Conservation (phyloP, 2,113 vertebrate genomes). For the Dasypus novemcinctus region DNA sequence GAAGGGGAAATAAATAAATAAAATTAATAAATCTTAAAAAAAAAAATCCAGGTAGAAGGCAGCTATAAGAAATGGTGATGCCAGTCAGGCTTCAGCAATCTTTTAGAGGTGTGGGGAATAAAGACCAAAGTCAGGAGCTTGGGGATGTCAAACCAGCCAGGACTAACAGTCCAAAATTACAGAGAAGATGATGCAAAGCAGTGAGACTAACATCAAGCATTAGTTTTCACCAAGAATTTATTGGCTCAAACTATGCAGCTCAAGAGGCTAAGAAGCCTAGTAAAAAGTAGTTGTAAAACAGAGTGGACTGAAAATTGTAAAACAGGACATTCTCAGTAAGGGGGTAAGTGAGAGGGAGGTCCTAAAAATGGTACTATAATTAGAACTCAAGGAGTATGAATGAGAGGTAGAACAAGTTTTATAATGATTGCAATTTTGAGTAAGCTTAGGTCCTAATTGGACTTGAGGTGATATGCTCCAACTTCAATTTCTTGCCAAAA, state of each 20-base stretch:
- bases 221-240: neutral
- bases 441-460: neutral
- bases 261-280: neutral
- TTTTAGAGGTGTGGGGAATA: neutral
- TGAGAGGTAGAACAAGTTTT: neutral
- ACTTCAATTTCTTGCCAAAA: neutral
- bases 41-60: too few species aligned
- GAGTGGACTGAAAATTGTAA: neutral
- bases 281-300: neutral
- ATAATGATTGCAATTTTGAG: neutral
- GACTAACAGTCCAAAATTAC: neutral
- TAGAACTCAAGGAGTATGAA: neutral
- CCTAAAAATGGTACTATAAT: neutral
- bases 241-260: neutral
- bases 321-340: neutral
- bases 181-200: neutral
- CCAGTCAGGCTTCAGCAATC: neutral
- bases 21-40: too few species aligned
- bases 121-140: neutral
- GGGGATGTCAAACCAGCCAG: neutral
- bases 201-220: neutral
- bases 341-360: too few species aligned
- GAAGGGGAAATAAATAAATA: too few species aligned
- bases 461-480: neutral
- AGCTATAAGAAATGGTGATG: neutral